Evolutionary conservation across 2,797 vertebrate species (phyloP), one percentile per base, ranked within the genome.

Genomic region (Acropternis orthonyx): DNA sequence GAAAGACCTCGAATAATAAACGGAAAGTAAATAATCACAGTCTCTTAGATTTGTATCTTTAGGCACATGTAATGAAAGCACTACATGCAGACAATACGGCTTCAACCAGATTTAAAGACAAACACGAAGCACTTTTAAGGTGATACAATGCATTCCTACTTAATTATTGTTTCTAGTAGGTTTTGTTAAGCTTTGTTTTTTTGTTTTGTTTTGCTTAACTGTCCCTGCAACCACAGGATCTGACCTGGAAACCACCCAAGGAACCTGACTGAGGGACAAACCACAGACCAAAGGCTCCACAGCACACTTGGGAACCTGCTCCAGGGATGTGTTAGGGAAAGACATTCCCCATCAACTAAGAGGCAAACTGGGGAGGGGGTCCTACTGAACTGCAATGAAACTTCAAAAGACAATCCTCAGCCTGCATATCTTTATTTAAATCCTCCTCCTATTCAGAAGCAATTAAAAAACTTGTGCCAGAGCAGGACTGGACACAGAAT

Each of bases 1-100:
- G 66, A 88, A 94, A 86, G 80, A 41, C 37, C 18, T 37, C 43
- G 27, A 93, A 93, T 80, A 90, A 86, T 46, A 82, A 92, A 79
- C 0, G 4, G 72, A 76, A 92, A 92, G 66, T 84, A 95, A 93
- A 92, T 81, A 84, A 92, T 24, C 66, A 84, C 39, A 44, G 41
- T 43, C 76, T 67, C 52, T 88, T n/a, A 75, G 89, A 93, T 86
- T 74, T 52, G 0, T 84, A 92, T 86, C 80, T 88, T 81, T 20
- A 55, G 1, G 3, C 34, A 69, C 19, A 34, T 32, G 44, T 3
- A 80, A 88, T 16, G 34, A 88, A 91, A 84, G 74, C 32, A 81
- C 21, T 78, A 67, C 58, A 71, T 12, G 32, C 14, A 75, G 54
- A 96, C 83, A 94, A 74, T 63, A 48, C 41, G 48, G 36, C 69